A percentile compares a stretch with the other conserved stretches of the same genome.
Evolutionary conservation across 2,797 vertebrate genomes (phyloP).

Genomic region (Ptychobarbus kaznakovi): DNA sequence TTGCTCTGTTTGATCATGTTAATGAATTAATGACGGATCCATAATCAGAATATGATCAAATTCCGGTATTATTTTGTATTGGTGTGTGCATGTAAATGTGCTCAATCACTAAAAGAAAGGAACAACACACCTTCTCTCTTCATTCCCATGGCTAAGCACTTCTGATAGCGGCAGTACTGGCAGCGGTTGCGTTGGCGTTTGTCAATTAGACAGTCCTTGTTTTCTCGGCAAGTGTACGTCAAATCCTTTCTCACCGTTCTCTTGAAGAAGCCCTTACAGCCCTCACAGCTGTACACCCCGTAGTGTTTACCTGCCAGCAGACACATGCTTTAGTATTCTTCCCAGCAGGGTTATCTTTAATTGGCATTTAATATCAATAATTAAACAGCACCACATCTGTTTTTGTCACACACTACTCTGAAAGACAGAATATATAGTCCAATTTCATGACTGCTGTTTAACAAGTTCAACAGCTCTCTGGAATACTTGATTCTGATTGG

Average conservation of each 20-base stretch:
- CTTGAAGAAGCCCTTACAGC: conserved; percentile 94
- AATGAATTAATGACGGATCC: neutral
- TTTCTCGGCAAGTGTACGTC: conserved; percentile 96
- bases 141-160: conserved; percentile 97
- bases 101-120: neutral
- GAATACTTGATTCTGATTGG: neutral
- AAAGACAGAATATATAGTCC: neutral
- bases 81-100: neutral
- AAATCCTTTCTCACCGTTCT: conserved; percentile 99
- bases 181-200: conserved; percentile 99
- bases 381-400: conserved; percentile 43
- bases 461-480: conserved; percentile 4
- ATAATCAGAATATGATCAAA: neutral
- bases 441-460: conserved; percentile 10
- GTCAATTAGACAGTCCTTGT: conserved; percentile 98
- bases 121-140: conserved; percentile 89
- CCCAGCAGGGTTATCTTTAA: conserved; percentile 40
- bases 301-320: conserved; percentile 72
- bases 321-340: conserved; percentile 36
- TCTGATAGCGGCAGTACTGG: conserved; percentile 97
- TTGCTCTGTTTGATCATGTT: neutral
- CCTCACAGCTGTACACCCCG: conserved; percentile 65
- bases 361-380: conserved; percentile 45
- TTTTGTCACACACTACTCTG: conserved; percentile 3
- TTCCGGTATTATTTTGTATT: neutral